phyloP scores from a whole-genome alignment of 2,888 invertebrate genomes.

The Rhyacophila evoluta region DNA sequence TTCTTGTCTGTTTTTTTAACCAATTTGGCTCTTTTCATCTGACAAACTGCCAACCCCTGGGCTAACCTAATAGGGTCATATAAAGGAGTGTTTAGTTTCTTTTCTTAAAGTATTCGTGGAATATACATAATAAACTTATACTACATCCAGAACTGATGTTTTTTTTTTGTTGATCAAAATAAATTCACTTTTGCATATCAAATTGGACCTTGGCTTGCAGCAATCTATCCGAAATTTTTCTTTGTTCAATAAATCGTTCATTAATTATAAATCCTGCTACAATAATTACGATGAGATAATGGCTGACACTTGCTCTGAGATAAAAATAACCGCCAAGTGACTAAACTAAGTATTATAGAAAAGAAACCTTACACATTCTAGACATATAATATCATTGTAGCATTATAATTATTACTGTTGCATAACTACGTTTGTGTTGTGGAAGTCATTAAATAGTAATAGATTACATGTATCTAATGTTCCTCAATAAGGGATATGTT shows the following conservation, averaged over 20 bases:
- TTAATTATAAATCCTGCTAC: neutral
- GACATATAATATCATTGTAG: conserved; percentile 35
- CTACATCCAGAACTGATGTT: no score
- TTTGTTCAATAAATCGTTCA: neutral
- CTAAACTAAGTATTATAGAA: neutral
- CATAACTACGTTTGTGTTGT: neutral
- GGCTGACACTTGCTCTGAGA: neutral
- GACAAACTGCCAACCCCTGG: no score
- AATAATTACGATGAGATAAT: neutral
- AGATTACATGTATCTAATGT: neutral
- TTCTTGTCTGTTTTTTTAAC: no score
- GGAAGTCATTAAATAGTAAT: neutral
- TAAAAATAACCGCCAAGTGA: conserved; percentile 31
- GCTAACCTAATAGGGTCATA: no score
- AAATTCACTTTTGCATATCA: no score
- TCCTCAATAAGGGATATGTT: neutral
- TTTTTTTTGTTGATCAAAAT: no score
- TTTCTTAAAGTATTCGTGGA: no score
- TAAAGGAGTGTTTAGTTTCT: no score
- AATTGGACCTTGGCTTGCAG: neutral
- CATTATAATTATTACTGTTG: neutral
- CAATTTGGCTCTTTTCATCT: no score
- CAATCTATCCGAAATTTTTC: neutral
- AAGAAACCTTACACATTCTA: no score
- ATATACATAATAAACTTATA: no score